Evolutionary conservation across 2,113 vertebrate species (phyloP).

Genomic region (Lathamus discolor): DNA sequence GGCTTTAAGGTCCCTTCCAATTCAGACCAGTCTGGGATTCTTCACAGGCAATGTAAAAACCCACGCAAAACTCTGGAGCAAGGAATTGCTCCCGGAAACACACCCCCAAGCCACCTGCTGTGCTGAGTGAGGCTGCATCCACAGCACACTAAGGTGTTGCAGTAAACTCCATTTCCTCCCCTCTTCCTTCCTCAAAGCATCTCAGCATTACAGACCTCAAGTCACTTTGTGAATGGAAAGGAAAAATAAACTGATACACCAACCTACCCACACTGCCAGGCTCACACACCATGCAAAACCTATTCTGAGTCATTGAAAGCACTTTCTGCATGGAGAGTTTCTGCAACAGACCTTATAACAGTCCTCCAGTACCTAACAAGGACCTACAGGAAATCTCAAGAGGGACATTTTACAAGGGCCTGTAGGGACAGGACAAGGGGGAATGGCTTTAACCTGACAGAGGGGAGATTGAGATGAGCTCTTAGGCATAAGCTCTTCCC

Average conservation of each 20-base stretch:
- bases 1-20: no score
- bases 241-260: neutral
- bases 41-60: neutral
- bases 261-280: neutral
- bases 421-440: neutral
- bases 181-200: neutral
- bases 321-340: neutral
- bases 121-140: neutral
- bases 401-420: neutral
- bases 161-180: neutral
- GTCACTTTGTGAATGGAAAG: neutral
- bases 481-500: neutral
- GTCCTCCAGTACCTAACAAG: neutral
- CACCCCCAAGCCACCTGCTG: neutral
- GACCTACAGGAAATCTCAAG: neutral
- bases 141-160: neutral
- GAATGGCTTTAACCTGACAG: neutral
- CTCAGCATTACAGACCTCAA: neutral
- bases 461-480: rapidly evolving
- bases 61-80: neutral
- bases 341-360: neutral
- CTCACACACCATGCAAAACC: neutral
- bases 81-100: neutral
- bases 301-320: neutral
- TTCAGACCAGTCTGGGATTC: no score